A percentile compares a stretch with the other conserved stretches of the same genome.
Evolutionary conservation across 2,113 vertebrate genomes (phyloP).

Genomic region (Beaufortia kweichowensis): DNA sequence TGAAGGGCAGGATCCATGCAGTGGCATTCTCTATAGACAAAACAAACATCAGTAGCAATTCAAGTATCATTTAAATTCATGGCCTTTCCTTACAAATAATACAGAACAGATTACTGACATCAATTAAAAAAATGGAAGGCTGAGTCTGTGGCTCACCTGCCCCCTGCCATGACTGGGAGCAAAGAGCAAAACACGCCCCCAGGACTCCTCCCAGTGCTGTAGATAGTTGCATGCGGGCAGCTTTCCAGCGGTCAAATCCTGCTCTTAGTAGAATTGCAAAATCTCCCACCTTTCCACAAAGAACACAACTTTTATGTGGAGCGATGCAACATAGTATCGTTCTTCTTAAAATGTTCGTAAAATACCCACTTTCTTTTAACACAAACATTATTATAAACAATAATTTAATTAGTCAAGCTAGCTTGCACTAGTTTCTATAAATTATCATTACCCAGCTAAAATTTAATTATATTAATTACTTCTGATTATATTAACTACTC

Average conservation of each 20-base stretch:
- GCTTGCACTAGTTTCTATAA: background rate
- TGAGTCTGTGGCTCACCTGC: constrained; percentile 82
- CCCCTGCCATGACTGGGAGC: constrained; percentile 88
- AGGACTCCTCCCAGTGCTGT: constrained; percentile 91
- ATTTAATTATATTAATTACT: background rate
- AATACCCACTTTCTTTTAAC: background rate
- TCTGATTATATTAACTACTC: background rate
- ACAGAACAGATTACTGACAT: no score
- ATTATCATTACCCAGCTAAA: background rate
- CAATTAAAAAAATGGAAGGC: no score
- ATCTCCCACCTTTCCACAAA: constrained; percentile 85
- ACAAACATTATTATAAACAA: background rate
- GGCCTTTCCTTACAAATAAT: no score
- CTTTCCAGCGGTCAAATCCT: constrained; percentile 96
- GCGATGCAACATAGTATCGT: background rate
- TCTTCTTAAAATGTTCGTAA: background rate
- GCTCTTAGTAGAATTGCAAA: constrained; percentile 96
- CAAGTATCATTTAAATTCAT: no score
- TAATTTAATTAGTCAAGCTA: no score
- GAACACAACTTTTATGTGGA: background rate
- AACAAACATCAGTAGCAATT: no score
- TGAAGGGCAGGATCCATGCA: constrained; percentile 95
- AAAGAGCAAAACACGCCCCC: constrained; percentile 90
- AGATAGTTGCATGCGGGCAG: constrained; percentile 92
- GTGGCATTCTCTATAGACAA: constrained; percentile 76